Evolutionary conservation across 2,797 vertebrate species (phyloP), one percentile per base, ranked within the genome.

Genomic region (Syngnathus rostellatus): DNA sequence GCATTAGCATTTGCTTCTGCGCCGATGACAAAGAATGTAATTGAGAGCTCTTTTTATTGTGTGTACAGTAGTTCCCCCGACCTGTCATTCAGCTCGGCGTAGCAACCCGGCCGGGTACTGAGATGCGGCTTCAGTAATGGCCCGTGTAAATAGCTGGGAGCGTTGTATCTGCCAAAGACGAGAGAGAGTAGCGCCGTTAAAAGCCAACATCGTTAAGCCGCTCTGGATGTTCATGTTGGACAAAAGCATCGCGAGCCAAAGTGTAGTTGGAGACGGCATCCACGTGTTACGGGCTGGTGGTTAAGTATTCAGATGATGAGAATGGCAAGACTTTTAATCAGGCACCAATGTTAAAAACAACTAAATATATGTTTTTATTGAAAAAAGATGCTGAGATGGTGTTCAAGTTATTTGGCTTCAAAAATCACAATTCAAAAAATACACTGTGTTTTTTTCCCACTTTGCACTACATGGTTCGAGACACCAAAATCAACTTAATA

Each of bases 11-110:
- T 81, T 62, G 31, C 39, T 71, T 71, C 67, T 6, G 25, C 37
- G 55, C 67, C 50, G 54, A 64, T 71, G 58, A 73, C 60, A 76
- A 72, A 68, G 66, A 65, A 65, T 67, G 63, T 69, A 76, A 78
- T 60, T 72, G 73, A 71, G 70, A 73, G 72, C 65, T 66, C 70
- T 80, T 79, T 31, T 82, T 74, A 78, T 72, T 43, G 8, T 80
- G 64, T 55, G 11, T 59, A 39, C 25, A 38, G 46, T 51, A 63
- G 76, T 73, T 82, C 75, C 78, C 76, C 57, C 53, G 78, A 79
- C 83, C 68, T 80, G 75, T 80, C 77, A 82, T 85, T 82, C 83
- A 77, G 74, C 74, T 53, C 63, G 72, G 59, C 46, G 67, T 68
- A 71, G 69, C 63, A 31, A 71, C 39, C 62, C 72, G 73, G 70